Percentiles rank a stretch among this genome's conserved stretches.
These are phyloP conservation scores for Thryonomys swinderianus DNA, from an alignment of 2,113 vertebrate genomes.

Conservation along the genomic window DNA sequence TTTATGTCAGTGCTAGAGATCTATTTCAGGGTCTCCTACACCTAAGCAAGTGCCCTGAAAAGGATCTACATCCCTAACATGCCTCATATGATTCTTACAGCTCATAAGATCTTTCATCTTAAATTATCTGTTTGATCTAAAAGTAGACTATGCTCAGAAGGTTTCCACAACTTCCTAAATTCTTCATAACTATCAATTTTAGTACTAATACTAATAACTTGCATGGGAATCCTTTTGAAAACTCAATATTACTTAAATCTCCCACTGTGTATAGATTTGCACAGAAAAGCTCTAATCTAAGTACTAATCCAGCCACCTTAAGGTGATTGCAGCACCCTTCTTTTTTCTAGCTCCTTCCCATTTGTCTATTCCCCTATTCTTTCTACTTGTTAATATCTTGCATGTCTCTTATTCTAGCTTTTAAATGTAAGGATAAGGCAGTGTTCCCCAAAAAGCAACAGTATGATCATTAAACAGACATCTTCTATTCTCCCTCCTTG, in stretches of 20 bases:
- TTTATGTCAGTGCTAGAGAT: not conserved
- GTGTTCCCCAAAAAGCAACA: not conserved
- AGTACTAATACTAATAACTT: not conserved
- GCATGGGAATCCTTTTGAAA: slow-evolving; percentile 48
- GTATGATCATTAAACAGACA: not conserved
- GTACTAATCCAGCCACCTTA: not conserved
- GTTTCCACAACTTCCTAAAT: not conserved
- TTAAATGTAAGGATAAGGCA: slow-evolving; percentile 35
- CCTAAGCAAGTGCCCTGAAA: not conserved
- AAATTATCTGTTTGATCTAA: not conserved
- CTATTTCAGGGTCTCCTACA: no score
- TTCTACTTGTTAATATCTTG: not conserved
- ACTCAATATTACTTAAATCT: not conserved
- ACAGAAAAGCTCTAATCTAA: not conserved
- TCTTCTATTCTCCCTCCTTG: slow-evolving; percentile 36
- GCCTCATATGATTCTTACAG: slow-evolving; percentile 22
- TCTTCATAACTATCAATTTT: not conserved
- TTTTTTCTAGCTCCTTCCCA: not conserved
- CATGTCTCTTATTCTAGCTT: not conserved
- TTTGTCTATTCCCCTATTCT: not conserved
- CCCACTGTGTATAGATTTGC: slow-evolving; percentile 29
- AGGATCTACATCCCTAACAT: not conserved
- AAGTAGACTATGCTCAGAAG: slow-evolving; percentile 1
- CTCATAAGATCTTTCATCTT: not conserved
- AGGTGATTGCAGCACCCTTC: not conserved